Evolutionary conservation across 2,797 vertebrate genomes (phyloP).

Genomic region (Anguilla marmorata): DNA sequence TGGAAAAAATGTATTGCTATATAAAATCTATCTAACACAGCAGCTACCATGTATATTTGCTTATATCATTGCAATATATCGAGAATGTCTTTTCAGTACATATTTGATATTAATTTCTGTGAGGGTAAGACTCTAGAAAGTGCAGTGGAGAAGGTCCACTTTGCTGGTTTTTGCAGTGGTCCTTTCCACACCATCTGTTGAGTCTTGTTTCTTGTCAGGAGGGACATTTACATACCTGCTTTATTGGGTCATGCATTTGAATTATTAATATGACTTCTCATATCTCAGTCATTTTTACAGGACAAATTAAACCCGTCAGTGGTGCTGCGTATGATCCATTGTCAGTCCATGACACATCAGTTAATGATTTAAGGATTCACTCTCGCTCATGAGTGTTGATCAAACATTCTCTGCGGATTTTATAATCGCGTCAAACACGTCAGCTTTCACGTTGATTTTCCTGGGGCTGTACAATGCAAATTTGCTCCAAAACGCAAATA

Average conservation of each 20-base stretch:
- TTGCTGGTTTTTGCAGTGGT: neutral
- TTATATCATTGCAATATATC: too few species aligned
- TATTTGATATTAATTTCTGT: too few species aligned
- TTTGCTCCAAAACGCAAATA: neutral
- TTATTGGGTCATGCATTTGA: neutral
- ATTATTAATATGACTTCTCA: conserved; percentile 15
- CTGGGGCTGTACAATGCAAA: neutral
- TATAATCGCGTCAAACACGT: neutral
- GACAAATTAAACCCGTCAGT: neutral
- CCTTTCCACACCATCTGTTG: conserved; percentile 31
- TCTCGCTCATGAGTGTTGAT: neutral
- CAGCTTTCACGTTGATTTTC: neutral
- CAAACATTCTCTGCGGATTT: neutral
- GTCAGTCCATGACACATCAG: neutral
- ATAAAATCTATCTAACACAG: too few species aligned
- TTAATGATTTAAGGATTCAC: neutral
- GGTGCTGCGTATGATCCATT: neutral
- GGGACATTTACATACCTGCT: neutral
- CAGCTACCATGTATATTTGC: too few species aligned
- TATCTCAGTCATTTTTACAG: neutral
- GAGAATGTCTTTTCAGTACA: too few species aligned
- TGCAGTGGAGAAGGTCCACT: neutral
- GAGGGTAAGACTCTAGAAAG: too few species aligned
- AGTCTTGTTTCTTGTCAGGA: neutral
- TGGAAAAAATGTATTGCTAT: too few species aligned